Base-by-base conservation (phyloP, 2,888 invertebrate genomes). In the Piscicola geometra region DNA sequence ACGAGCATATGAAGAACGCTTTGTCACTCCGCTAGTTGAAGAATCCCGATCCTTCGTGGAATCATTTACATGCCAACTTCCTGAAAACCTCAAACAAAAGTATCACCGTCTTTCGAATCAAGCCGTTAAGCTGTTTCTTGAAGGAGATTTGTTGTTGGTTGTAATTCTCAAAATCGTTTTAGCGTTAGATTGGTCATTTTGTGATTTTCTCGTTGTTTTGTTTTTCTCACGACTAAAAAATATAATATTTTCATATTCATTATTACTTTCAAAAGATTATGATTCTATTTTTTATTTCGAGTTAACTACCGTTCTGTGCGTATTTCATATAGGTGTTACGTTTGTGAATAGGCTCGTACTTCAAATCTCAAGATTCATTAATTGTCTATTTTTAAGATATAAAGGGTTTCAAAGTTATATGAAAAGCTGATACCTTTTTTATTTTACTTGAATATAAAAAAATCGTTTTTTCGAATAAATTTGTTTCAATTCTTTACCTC, bases 181-280 rank as follows among this genome's bases (percentile, higher is more conserved):
- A 25, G 60, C 5, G 25, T 56, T 56, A 25, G 25, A 56, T 5
- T 25, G 25, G 3, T 5, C 9, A 3, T 56, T 56, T 56, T 56
- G 60, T 56, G 60, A 56, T 56, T 56, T 56, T 56, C 25, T 56
- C 25, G 60, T 56, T 21, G 25, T 56, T 56, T 56, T 56, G 21
- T 25, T 56, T 56, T 56, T 56, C n/a, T 56, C 60, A 21, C 60
- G 60, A 56, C 60, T 56, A 25, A 56, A 56, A 56, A 56, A 56
- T 56, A 3, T 56, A 21, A 9, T 56, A 56, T 56, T 56, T 56
- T 56, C 60, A 56, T 56, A 25, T 25, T 56, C 60, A 25, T 25
- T 21, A 5, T 25, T 25, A 56, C 5, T 5, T 56, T 56, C n/a
- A 5, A 5, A 15, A 56, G 60, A 56, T 56, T 56, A 18, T 3